Evolutionary conservation across 2,113 vertebrate species (phyloP).

Genomic region (Phalacrocorax carbo): DNA sequence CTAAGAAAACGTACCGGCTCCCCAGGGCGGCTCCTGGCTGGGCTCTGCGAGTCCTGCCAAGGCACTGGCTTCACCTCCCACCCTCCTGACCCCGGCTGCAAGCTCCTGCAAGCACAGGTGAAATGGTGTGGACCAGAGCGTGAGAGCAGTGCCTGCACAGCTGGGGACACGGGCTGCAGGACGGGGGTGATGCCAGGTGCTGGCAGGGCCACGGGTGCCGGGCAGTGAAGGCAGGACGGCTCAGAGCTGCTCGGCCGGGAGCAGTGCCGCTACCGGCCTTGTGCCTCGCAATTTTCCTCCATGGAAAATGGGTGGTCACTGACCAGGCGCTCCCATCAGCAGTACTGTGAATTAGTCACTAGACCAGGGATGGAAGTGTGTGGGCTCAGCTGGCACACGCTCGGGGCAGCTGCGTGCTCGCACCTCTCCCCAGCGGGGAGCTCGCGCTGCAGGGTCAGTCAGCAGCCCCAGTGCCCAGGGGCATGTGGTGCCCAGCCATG

Average conservation of each 20-base stretch:
- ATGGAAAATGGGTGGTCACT: not conserved
- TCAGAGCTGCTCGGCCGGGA: not conserved
- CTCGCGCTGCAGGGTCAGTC: rapidly evolving
- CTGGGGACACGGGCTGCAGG: not conserved
- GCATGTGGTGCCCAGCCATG: rapidly evolving
- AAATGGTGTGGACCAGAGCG: no score
- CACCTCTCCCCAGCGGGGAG: no score
- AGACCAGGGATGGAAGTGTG: not conserved
- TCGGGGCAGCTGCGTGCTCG: rapidly evolving
- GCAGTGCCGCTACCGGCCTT: rapidly evolving
- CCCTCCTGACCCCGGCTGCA: not conserved
- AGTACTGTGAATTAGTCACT: not conserved
- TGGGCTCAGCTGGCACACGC: not conserved
- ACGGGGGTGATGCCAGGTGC: not conserved
- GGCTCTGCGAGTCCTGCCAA: rapidly evolving
- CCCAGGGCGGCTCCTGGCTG: not conserved
- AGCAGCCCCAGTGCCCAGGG: not conserved
- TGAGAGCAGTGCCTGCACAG: not conserved
- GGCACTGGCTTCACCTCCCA: not conserved
- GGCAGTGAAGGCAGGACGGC: not conserved
- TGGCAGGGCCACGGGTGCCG: not conserved
- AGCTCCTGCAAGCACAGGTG: not conserved
- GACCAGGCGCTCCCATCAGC: not conserved
- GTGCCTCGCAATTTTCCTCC: not conserved
- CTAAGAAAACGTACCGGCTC: no score